These are phyloP conservation scores for Cryptocephalus primarius DNA, from an alignment of 2,888 invertebrate species.

Conservation along the genomic window DNA sequence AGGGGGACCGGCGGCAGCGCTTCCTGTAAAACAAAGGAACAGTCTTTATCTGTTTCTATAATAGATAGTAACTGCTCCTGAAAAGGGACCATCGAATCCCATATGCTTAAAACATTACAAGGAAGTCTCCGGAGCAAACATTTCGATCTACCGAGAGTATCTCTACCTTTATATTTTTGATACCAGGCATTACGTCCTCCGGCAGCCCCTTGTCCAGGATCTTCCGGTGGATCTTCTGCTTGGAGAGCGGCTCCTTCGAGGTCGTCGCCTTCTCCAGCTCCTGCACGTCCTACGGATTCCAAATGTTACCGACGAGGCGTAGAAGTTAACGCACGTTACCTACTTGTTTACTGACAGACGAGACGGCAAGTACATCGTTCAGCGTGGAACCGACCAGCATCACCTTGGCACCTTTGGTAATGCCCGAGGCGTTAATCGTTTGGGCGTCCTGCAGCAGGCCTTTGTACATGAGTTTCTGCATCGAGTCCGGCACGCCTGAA, in stretches of 20 bases:
- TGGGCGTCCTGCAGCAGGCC: constrained; percentile 76
- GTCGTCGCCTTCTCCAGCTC: constrained; percentile 51
- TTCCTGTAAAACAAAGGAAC: constrained; percentile 43
- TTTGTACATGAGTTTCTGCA: constrained; percentile 85
- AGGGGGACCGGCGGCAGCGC: constrained; percentile 70
- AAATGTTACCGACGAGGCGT: too few species aligned
- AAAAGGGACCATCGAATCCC: too few species aligned
- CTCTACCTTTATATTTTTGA: constrained; percentile 61
- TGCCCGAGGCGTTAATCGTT: constrained; percentile 66
- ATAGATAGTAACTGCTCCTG: too few species aligned
- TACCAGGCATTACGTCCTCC: constrained; percentile 80
- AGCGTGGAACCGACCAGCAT: constrained; percentile 87
- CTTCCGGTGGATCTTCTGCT: constrained; percentile 74
- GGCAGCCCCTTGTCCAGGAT: constrained; percentile 83
- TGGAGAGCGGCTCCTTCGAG: constrained; percentile 60
- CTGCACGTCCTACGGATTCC: constrained; percentile 41
- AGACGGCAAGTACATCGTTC: constrained; percentile 74
- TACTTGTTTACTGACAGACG: constrained; percentile 60
- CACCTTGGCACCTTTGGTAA: constrained; percentile 72
- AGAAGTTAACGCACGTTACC: too few species aligned
- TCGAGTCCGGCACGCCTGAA: constrained; percentile 63
- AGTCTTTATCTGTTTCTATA: too few species aligned
- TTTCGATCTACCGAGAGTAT: too few species aligned
- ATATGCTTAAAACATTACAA: too few species aligned
- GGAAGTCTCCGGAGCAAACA: too few species aligned